Evolutionary conservation across 2,797 vertebrate genomes (phyloP).

Genomic region (Malurus splendens): DNA sequence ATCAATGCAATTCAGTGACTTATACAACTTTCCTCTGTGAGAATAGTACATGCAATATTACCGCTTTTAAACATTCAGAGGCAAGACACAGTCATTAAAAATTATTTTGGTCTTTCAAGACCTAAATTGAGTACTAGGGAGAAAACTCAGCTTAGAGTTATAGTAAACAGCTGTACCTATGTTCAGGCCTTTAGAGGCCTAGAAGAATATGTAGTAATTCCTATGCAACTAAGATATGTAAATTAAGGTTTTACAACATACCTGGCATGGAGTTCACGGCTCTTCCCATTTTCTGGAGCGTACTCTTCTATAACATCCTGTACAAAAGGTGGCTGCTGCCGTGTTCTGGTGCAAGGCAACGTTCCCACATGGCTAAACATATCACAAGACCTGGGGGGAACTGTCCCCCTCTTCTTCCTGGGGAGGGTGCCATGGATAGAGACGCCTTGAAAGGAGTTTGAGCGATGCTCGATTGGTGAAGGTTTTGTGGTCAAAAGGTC

Average conservation of each 20-base stretch:
- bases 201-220: neutral
- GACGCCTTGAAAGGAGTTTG: constrained; percentile 76
- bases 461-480: constrained; percentile 57
- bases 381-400: constrained; percentile 68
- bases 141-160: neutral
- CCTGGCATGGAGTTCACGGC: constrained; percentile 65
- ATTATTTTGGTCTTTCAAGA: neutral
- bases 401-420: constrained; percentile 83
- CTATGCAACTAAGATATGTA: neutral
- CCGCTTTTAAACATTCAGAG: neutral
- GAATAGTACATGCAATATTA: neutral
- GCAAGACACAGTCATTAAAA: neutral
- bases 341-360: constrained; percentile 51
- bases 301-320: constrained; percentile 80
- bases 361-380: constrained; percentile 62
- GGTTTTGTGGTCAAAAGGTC: constrained; percentile 87
- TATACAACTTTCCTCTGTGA: neutral
- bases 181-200: neutral
- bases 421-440: constrained; percentile 95
- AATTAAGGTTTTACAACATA: constrained; percentile 57
- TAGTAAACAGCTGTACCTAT: neutral
- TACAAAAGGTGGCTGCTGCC: constrained; percentile 70
- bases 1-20: neutral
- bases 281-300: constrained; percentile 55
- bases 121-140: neutral